These are phyloP conservation scores for Epinephelus fuscoguttatus DNA, from an alignment of 2,113 vertebrate species.

Conservation along the genomic window DNA sequence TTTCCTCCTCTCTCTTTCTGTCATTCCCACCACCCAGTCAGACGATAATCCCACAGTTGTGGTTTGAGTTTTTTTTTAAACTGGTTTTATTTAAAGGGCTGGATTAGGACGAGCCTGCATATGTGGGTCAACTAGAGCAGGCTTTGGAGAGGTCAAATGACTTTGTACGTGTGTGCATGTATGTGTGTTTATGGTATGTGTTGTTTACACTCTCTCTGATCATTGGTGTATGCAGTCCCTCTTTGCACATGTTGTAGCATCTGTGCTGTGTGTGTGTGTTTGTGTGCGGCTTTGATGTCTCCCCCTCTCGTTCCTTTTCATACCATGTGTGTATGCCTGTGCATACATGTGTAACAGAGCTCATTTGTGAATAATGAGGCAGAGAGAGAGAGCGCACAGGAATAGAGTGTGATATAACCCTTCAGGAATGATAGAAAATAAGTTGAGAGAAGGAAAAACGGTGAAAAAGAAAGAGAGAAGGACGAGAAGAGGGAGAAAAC, in stretches of 20 bases:
- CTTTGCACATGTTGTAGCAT: conserved; percentile 65
- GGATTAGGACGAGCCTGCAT: conserved; percentile 61
- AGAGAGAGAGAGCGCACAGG: conserved; percentile 15
- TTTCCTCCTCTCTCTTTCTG: conserved; percentile 16
- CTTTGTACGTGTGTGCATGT: conserved; percentile 12
- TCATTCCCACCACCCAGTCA: conserved; percentile 59
- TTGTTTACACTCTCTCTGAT: conserved; percentile 62
- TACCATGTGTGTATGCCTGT: conserved; percentile 27
- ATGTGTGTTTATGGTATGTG: conserved; percentile 44
- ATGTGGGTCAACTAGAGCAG: conserved; percentile 73
- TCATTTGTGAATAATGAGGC: conserved; percentile 79
- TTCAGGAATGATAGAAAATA: conserved; percentile 64
- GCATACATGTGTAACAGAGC: conserved; percentile 60
- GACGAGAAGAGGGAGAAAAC: conserved; percentile 54
- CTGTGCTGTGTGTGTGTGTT: conserved; percentile 54
- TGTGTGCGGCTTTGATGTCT: conserved; percentile 63
- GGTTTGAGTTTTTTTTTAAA: conserved; percentile 27
- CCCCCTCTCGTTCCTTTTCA: conserved; percentile 17
- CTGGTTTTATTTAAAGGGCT: conserved; percentile 68
- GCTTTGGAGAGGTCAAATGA: conserved; percentile 63
- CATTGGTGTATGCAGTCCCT: conserved; percentile 51
- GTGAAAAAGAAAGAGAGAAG: conserved; percentile 27
- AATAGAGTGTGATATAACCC: conserved; percentile 50
- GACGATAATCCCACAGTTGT: conserved; percentile 62
- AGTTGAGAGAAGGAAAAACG: conserved; percentile 37